These are phyloP conservation scores for Tribolium castaneum DNA, from an alignment of 1,140 invertebrate species.

Conservation along the genomic window DNA sequence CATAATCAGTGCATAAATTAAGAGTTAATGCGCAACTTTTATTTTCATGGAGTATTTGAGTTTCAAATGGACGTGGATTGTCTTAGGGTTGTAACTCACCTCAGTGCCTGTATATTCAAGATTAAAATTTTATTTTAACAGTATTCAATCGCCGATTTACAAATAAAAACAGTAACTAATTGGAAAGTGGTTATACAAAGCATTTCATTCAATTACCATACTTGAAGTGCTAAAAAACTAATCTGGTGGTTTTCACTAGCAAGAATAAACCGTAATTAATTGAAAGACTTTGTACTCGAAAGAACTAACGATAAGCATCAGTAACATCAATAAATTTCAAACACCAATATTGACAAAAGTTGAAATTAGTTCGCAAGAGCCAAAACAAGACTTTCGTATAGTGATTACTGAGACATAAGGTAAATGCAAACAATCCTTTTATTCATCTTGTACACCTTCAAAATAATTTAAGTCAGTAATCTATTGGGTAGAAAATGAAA, in stretches of 20 bases:
- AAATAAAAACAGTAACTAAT: slow-evolving; percentile 5
- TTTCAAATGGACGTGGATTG: too few relatives aligned
- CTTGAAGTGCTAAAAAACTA: background rate
- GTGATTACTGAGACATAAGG: background rate
- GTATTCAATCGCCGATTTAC: slow-evolving; percentile 8
- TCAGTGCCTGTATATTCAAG: background rate
- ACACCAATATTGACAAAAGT: background rate
- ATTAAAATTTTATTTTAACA: slow-evolving; percentile 14
- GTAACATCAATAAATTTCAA: slow-evolving; percentile 23
- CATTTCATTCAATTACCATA: slow-evolving; percentile 3
- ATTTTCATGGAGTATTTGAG: too few relatives aligned
- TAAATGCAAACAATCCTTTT: slow-evolving; percentile 39
- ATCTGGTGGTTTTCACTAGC: slow-evolving; percentile 2
- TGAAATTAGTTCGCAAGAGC: background rate
- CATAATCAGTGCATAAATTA: too few relatives aligned
- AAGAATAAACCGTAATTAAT: background rate
- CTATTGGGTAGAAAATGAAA: background rate
- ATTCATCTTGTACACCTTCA: background rate
- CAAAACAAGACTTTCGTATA: background rate
- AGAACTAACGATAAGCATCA: background rate
- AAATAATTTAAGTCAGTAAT: slow-evolving; percentile 1
- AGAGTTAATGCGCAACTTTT: too few relatives aligned
- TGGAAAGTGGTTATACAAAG: background rate
- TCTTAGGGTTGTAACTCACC: too few relatives aligned
- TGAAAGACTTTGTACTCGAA: background rate